A percentile compares a stretch with the other conserved stretches of the same genome.
phyloP scores from a whole-genome alignment of 2,888 invertebrate species.

The Harpalus rubripes region DNA sequence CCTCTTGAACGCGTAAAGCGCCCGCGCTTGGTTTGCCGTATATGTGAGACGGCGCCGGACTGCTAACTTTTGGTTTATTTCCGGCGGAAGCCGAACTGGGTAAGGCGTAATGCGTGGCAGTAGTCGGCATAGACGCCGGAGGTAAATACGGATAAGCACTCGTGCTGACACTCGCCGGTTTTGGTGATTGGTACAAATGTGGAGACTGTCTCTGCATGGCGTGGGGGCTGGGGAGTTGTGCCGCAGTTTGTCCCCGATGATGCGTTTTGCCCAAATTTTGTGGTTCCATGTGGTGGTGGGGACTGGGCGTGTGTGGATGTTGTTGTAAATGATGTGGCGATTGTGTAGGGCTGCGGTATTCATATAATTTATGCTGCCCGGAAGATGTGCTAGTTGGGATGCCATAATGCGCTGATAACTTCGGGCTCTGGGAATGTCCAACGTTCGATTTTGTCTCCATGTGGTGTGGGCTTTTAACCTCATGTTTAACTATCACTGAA shows the following conservation, averaged over 20 bases:
- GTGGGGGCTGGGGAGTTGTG: conserved; percentile 75
- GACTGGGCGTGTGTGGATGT: conserved; percentile 74
- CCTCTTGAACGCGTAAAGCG: conserved; percentile 74
- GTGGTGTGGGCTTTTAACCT: conserved; percentile 82
- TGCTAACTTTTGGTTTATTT: conserved; percentile 85
- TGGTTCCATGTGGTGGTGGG: conserved; percentile 74
- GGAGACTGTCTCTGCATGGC: conserved; percentile 69
- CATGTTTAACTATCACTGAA: conserved; percentile 90
- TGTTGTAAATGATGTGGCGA: conserved; percentile 77
- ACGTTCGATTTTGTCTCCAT: conserved; percentile 78
- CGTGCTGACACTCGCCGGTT: conserved; percentile 71
- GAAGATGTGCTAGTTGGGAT: conserved; percentile 79
- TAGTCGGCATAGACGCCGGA: conserved; percentile 73
- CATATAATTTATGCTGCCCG: conserved; percentile 76
- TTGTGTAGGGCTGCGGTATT: conserved; percentile 77
- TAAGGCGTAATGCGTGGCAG: conserved; percentile 78
- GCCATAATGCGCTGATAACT: conserved; percentile 79
- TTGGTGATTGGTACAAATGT: conserved; percentile 74
- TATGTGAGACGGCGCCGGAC: conserved; percentile 88
- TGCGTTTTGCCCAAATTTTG: conserved; percentile 73
- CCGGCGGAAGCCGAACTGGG: conserved; percentile 78
- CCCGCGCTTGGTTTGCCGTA: conserved; percentile 84
- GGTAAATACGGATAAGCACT: conserved; percentile 75
- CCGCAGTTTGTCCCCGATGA: conserved; percentile 74
- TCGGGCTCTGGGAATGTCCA: conserved; percentile 81